Evolutionary conservation across 2,797 vertebrate species (phyloP), one percentile per base, ranked within the genome.

Genomic region (Micromesistius poutassou): DNA sequence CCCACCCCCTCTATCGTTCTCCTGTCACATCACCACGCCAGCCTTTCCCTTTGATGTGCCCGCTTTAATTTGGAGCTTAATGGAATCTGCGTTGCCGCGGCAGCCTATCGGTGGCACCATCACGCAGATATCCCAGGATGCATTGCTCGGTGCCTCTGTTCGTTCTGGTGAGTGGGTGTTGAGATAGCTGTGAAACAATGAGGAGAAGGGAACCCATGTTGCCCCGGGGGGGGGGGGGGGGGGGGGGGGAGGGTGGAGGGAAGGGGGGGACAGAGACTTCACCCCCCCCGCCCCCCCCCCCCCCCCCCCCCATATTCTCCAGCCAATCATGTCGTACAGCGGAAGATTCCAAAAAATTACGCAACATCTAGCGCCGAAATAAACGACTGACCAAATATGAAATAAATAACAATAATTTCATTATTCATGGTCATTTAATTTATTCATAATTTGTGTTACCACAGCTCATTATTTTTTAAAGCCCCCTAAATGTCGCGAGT

Each of bases 41-140:
- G 28, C 87, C 87, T 88, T 92, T 87, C 87, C 84, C 91, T 94
- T 94, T 94, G 94, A 94, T 93, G 91, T 94, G 91, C 88, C 90
- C 88, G 87, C 90, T 94, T 94, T 94, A 94, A 94, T 94, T 94
- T 93, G 88, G 89, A 92, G 92, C 91, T 93, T 94, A 93, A 94
- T 93, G 91, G 91, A 93, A 93, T 94, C 92, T 90, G 90, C 87
- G 86, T 87, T 85, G 89, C 89, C 87, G 89, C 91, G 88, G 88
- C 84, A 19, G 85, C 89, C 91, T 93, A 94, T 94, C 92, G 82
- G 89, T 90, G 88, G 88, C 91, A 91, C 89, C 89, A 93, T 94
- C 93, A 80, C 89, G 16, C 16, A 6, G 46, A 93, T 91, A 93
- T 91, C 92, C 91, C 86, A 89, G 85, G 87, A 89, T 92, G 92